Percentiles rank a stretch among this genome's conserved stretches.
These are phyloP conservation scores for Aphidoletes aphidimyza DNA, from an alignment of 2,888 invertebrate genomes.

Conservation along the genomic window DNA sequence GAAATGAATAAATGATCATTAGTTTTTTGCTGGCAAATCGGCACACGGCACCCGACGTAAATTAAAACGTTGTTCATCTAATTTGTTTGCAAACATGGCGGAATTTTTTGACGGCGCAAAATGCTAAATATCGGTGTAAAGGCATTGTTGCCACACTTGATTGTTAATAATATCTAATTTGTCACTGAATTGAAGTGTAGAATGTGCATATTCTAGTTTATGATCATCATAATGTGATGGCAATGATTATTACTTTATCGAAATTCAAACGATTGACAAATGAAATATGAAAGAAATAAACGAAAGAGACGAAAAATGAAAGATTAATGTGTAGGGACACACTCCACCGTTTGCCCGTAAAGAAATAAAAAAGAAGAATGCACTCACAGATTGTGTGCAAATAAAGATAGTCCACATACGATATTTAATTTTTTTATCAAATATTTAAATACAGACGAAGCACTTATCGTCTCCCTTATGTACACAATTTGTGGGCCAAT, in stretches of 20 bases:
- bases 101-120: background rate
- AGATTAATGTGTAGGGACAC: no score
- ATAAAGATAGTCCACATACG: no score
- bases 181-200: background rate
- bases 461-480: background rate
- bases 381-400: no score
- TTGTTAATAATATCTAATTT: no score
- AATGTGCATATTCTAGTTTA: background rate
- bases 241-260: background rate
- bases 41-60: background rate
- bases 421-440: conserved; percentile 20
- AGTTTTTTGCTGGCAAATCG: no score
- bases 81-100: background rate
- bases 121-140: background rate
- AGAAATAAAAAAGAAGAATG: no score
- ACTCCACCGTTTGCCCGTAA: no score
- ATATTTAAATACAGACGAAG: background rate
- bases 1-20: background rate
- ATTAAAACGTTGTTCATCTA: background rate
- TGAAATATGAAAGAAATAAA: no score
- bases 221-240: background rate
- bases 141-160: no score
- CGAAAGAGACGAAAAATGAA: no score
- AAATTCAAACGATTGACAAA: background rate
- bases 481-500: conserved; percentile 4